phyloP scores from a whole-genome alignment of 92 coral and sea anemone species.

The Paramuricea clavata region DNA sequence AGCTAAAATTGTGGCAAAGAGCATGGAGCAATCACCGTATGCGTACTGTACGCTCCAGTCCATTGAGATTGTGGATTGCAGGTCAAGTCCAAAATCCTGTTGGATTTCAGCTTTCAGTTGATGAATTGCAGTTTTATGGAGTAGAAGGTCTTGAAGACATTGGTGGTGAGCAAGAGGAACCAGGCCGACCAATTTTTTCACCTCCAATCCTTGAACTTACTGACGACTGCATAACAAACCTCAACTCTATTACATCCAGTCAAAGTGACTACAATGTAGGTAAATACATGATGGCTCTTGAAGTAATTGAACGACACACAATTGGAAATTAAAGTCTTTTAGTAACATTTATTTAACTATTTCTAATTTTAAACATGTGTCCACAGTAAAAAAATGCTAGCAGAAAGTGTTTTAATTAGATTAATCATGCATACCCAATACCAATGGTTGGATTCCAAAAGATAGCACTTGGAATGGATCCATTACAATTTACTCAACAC shows the following conservation, averaged over 20 bases:
- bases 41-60: slow-evolving; percentile 72
- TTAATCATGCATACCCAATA: background rate
- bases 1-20: slow-evolving; percentile 69
- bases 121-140: slow-evolving; percentile 53
- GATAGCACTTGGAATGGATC: background rate
- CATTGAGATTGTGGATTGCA: slow-evolving; percentile 73
- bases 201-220: slow-evolving; percentile 49
- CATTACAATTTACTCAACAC: background rate
- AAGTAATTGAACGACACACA: slow-evolving; percentile 47
- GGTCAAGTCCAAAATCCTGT: slow-evolving; percentile 77
- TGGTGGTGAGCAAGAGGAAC: slow-evolving; percentile 47
- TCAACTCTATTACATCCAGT: slow-evolving; percentile 42
- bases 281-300: slow-evolving; percentile 53
- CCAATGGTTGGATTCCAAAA: background rate
- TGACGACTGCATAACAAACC: slow-evolving; percentile 42
- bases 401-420: background rate
- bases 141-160: slow-evolving; percentile 40
- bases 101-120: slow-evolving; percentile 56
- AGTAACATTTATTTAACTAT: background rate
- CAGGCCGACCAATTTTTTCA: slow-evolving; percentile 58
- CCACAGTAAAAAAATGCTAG: background rate
- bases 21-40: slow-evolving; percentile 74
- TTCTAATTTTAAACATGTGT: background rate
- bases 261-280: slow-evolving; percentile 53
- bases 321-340: background rate